These are phyloP conservation scores for Amphipoea lucens DNA, from an alignment of 2,888 invertebrate genomes.

Conservation along the genomic window DNA sequence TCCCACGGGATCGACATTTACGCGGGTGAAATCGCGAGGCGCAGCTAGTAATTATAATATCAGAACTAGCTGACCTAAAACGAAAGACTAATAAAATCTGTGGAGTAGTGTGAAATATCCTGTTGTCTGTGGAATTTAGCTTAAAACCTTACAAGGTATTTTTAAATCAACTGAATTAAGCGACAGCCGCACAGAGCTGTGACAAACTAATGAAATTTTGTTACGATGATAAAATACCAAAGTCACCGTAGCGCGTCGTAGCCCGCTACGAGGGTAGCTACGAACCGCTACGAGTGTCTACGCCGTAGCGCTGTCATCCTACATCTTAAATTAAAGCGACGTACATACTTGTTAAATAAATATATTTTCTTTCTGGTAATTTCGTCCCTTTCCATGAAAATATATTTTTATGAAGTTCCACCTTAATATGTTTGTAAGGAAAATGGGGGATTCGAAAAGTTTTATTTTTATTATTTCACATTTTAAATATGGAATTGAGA, in stretches of 20 bases:
- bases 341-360: slow-evolving; percentile 18
- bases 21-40: too few species aligned
- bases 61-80: neutral
- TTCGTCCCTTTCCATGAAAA: slow-evolving; percentile 23
- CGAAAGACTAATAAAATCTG: neutral
- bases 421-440: slow-evolving; percentile 27
- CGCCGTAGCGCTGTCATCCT: slow-evolving; percentile 42
- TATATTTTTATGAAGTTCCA: slow-evolving; percentile 19
- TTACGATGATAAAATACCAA: slow-evolving; percentile 22
- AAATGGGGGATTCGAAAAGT: slow-evolving; percentile 19
- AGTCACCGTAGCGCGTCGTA: slow-evolving; percentile 31
- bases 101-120: too few species aligned
- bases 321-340: slow-evolving; percentile 17
- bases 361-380: slow-evolving; percentile 25
- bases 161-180: neutral
- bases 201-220: slow-evolving; percentile 15
- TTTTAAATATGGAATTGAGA: slow-evolving; percentile 16
- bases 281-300: slow-evolving; percentile 46
- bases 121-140: neutral
- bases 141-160: neutral
- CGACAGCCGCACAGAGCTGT: neutral
- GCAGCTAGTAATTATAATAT: too few species aligned
- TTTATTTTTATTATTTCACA: slow-evolving; percentile 38
- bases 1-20: too few species aligned
- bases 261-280: slow-evolving; percentile 41